Evolutionary conservation across 2,888 invertebrate species (phyloP).

Genomic region (Melanargia galathea): DNA sequence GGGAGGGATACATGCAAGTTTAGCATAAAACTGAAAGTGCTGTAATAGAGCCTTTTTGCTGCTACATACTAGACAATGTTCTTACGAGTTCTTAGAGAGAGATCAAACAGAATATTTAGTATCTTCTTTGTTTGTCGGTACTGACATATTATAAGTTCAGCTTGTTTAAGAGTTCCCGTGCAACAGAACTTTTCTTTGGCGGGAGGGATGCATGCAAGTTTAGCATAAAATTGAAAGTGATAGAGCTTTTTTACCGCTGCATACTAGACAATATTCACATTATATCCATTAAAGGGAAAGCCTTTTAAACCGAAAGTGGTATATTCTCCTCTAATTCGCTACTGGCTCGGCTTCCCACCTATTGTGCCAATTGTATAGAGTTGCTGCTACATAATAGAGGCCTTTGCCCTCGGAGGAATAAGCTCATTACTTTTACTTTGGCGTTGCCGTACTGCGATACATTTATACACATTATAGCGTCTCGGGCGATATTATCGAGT

Average conservation of each 20-base stretch:
- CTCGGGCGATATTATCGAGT: slow-evolving; percentile 15
- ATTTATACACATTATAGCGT: slow-evolving; percentile 24
- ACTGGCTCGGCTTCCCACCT: slow-evolving; percentile 15
- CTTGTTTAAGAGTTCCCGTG: no score
- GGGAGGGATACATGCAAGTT: no score
- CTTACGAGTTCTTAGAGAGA: no score
- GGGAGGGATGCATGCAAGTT: no score
- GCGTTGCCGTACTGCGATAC: slow-evolving; percentile 31
- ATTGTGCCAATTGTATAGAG: slow-evolving; percentile 34
- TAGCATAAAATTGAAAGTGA: no score
- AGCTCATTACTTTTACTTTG: slow-evolving; percentile 41
- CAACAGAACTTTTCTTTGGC: no score
- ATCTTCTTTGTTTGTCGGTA: no score
- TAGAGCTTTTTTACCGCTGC: background rate
- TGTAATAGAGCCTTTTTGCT: background rate
- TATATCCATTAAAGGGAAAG: slow-evolving; percentile 10
- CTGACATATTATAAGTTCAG: no score
- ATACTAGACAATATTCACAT: background rate
- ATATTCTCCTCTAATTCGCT: slow-evolving; percentile 17
- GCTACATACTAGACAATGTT: background rate
- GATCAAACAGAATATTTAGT: no score
- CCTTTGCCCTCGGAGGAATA: slow-evolving; percentile 40
- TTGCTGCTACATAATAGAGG: slow-evolving; percentile 33
- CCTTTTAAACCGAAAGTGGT: slow-evolving; percentile 17
- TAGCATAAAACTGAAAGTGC: no score